Evolutionary conservation across 2,113 vertebrate genomes (phyloP), one percentile per base, ranked within the genome.

Genomic region (Trogon melanurus): DNA sequence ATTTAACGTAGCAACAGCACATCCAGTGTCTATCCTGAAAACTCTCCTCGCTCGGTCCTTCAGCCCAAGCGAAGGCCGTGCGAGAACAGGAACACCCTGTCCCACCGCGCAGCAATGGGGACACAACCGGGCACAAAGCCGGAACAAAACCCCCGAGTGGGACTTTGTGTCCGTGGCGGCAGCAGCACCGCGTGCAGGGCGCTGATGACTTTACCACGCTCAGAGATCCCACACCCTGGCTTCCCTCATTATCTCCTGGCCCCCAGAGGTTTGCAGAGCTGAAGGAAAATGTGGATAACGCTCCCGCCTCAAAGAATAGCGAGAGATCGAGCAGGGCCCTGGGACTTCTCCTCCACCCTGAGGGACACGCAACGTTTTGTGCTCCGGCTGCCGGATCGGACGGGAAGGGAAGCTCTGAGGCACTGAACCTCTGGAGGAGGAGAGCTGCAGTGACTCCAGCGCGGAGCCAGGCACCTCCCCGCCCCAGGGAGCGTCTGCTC

Each of bases 151-250:
- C 65, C 83, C 0, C 12, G n/a, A 21, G 66, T 20, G 25, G 38
- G 79, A 25, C 75, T 45, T 29, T 7, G 61, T 41, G 41, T 41
- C 41, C 41, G 41, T 34, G 88, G 36, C 45, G 17, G 20, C 48
- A 14, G 65, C 6, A 92, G 69, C 72, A 78, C 8, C 1, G 54
- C 82, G 76, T 0, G 34, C 38, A 16, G 13, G 62, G 34, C 8
- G 7, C 65, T 94, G 92, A 93, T 75, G 90, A 91, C 78, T 87
- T 94, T 93, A 74, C 85, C 95, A 89, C 18, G 23, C 36, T 38
- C 25, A 2, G 16, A 34, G 84, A 76, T 70, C 93, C 83, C 95
- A 96, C 95, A 84, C 87, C 79, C 89, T 73, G 67, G 47, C 80
- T 86, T 93, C 75, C 32, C 83, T 64, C 81, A 9, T 94, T 72